These are phyloP conservation scores for Acleris holmiana DNA, from an alignment of 2,888 invertebrate species.

Conservation along the genomic window DNA sequence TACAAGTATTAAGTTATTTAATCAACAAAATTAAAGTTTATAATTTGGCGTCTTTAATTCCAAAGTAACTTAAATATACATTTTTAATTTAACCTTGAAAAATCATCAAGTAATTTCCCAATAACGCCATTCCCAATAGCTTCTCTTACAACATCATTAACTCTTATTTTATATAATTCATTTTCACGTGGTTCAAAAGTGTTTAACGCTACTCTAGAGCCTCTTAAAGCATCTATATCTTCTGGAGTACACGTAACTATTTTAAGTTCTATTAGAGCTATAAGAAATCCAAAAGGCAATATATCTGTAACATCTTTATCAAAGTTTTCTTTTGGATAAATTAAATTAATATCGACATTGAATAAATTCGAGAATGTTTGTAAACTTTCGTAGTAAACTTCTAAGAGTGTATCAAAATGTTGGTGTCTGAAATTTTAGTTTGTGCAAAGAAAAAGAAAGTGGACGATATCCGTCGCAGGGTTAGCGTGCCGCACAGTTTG, in stretches of 20 bases:
- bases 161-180: slow-evolving; percentile 53
- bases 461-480: slow-evolving; percentile 67
- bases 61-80: too few species aligned
- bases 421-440: slow-evolving; percentile 64
- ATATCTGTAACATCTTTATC: slow-evolving; percentile 57
- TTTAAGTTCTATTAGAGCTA: slow-evolving; percentile 65
- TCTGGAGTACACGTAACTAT: slow-evolving; percentile 56
- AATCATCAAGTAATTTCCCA: slow-evolving; percentile 51
- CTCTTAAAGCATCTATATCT: slow-evolving; percentile 50
- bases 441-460: slow-evolving; percentile 67
- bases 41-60: neutral
- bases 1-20: too few species aligned
- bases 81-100: too few species aligned
- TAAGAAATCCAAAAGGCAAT: slow-evolving; percentile 62
- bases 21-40: neutral
- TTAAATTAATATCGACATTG: slow-evolving; percentile 53
- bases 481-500: slow-evolving; percentile 70
- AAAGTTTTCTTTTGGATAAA: slow-evolving; percentile 60
- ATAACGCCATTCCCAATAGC: slow-evolving; percentile 59
- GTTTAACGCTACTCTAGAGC: slow-evolving; percentile 45
- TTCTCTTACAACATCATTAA: slow-evolving; percentile 69
- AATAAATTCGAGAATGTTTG: slow-evolving; percentile 55
- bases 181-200: slow-evolving; percentile 45
- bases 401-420: slow-evolving; percentile 55
- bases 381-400: slow-evolving; percentile 61